phyloP scores from a whole-genome alignment of 2,113 vertebrate genomes.

The Anguilla japonica region DNA sequence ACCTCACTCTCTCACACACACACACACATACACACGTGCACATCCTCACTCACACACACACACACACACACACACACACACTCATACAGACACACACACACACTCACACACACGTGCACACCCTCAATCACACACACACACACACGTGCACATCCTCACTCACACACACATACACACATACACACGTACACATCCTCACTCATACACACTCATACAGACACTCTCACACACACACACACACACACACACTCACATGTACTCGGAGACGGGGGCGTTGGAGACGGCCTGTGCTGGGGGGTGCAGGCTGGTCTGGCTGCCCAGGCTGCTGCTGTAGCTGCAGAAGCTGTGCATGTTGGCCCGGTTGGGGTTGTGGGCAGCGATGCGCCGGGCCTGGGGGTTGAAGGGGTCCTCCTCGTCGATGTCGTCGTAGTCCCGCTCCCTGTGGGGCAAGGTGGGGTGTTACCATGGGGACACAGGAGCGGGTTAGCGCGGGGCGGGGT shows the following conservation, averaged over 20 bases:
- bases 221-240: not conserved
- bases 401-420: slow-evolving; percentile 92
- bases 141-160: not conserved
- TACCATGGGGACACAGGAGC: slow-evolving; percentile 13
- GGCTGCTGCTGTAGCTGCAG: slow-evolving; percentile 94
- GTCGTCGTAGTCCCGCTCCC: slow-evolving; percentile 86
- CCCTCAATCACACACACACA: not conserved
- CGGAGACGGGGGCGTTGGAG: slow-evolving; percentile 82
- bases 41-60: not conserved
- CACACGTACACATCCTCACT: not conserved
- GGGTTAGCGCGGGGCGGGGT: slow-evolving; percentile 11
- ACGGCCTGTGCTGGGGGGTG: slow-evolving; percentile 78
- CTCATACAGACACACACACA: not conserved
- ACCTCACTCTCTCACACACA: not conserved
- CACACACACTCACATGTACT: slow-evolving; percentile 83
- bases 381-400: slow-evolving; percentile 81
- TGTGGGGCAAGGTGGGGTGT: slow-evolving; percentile 42
- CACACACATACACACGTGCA: not conserved
- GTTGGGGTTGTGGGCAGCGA: slow-evolving; percentile 68
- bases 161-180: not conserved
- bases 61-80: not conserved
- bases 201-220: not conserved
- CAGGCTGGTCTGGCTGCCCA: slow-evolving; percentile 92
- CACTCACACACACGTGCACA: not conserved
- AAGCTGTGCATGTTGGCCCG: slow-evolving; percentile 87